These are phyloP conservation scores for Gallinago media DNA, from an alignment of 2,113 vertebrate species.

Conservation along the genomic window DNA sequence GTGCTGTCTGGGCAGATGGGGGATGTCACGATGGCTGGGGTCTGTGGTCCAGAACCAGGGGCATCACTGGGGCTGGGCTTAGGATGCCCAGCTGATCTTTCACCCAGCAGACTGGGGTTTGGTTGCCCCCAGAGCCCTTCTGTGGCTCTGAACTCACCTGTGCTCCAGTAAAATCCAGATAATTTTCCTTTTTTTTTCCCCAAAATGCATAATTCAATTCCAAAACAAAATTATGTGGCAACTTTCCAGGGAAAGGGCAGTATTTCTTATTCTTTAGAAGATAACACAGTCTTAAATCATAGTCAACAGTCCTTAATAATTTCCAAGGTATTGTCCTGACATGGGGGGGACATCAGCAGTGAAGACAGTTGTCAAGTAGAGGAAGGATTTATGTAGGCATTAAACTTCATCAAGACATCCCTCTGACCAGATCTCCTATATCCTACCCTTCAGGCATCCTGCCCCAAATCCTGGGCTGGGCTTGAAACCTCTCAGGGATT, in stretches of 20 bases:
- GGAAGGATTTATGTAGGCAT: not conserved
- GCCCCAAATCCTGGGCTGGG: not conserved
- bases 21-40: fast-evolving
- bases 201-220: not conserved
- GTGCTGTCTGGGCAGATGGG: not conserved
- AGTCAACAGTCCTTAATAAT: not conserved
- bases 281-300: not conserved
- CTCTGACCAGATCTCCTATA: not conserved
- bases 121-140: not conserved
- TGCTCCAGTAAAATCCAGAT: not conserved
- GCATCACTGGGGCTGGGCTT: not conserved
- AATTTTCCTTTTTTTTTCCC: not conserved
- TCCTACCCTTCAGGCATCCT: not conserved
- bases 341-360: not conserved
- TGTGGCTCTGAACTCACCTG: not conserved
- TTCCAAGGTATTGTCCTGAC: not conserved
- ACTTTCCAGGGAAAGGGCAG: not conserved
- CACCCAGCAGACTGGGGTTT: not conserved
- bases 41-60: not conserved
- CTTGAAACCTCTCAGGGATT: not conserved
- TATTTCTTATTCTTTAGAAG: not conserved
- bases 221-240: not conserved
- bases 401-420: not conserved
- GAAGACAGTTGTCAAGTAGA: not conserved
- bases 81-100: not conserved